phyloP scores from a whole-genome alignment of 2,113 vertebrate genomes.

The Osmerus mordax region DNA sequence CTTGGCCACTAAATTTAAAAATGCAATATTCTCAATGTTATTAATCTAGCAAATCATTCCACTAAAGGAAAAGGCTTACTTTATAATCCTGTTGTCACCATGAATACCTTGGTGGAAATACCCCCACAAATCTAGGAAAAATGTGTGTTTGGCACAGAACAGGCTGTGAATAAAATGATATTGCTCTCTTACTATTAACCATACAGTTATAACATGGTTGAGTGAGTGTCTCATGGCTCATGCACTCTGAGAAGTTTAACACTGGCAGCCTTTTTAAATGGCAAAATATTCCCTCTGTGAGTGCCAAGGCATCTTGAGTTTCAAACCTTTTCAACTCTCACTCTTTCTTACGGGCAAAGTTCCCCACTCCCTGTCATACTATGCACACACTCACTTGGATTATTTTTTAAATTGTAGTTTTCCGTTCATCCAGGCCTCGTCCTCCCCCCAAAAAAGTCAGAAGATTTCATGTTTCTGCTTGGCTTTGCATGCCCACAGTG shows the following conservation, averaged over 20 bases:
- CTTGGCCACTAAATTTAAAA: constrained; percentile 1
- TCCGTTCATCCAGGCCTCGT: constrained; percentile 24
- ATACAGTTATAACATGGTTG: constrained; percentile 25
- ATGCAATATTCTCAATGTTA: constrained; percentile 33
- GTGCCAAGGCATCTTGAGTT: constrained; percentile 52
- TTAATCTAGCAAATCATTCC: constrained; percentile 35
- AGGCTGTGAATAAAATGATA: constrained; percentile 23
- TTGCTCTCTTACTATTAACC: constrained; percentile 42
- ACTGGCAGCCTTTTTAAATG: constrained; percentile 50
- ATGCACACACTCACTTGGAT: constrained; percentile 20
- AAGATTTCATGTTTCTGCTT: not conserved
- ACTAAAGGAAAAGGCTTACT: constrained; percentile 53
- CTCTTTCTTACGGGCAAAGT: constrained; percentile 47
- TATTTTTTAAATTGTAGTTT: constrained; percentile 9
- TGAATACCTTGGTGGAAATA: not conserved
- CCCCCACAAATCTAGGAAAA: not conserved
- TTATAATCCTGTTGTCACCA: constrained; percentile 45
- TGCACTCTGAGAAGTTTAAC: constrained; percentile 36
- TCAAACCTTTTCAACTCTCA: constrained; percentile 61
- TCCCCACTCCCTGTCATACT: constrained; percentile 4
- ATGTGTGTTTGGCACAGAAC: not conserved
- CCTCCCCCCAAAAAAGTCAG: not conserved
- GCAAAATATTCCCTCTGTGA: constrained; percentile 39
- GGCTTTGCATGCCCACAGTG: constrained; percentile 18
- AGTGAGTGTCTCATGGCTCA: constrained; percentile 26